A percentile compares a stretch with the other conserved stretches of the same genome.
These are phyloP conservation scores for Muraenolepis orangiensis DNA, from an alignment of 2,797 vertebrate species.

Conservation along the genomic window DNA sequence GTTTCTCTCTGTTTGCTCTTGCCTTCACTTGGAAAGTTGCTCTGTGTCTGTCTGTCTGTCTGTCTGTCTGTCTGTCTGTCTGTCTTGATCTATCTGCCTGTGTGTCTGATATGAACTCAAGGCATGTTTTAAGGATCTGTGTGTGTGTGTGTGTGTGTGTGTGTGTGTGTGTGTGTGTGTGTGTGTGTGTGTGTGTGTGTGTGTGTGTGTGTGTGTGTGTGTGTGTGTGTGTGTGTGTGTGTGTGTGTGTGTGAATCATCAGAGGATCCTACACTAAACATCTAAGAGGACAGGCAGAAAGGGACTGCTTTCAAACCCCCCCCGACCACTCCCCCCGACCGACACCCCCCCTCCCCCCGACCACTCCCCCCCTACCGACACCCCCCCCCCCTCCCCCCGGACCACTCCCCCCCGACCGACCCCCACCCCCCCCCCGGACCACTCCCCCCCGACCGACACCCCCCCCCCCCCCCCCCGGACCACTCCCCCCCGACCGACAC, in stretches of 20 bases:
- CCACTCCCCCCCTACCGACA: too few relatives aligned
- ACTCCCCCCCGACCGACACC: neutral
- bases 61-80: too few relatives aligned
- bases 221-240: neutral
- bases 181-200: neutral
- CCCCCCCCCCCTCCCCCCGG: neutral
- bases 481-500: neutral
- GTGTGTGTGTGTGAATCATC: neutral
- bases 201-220: neutral
- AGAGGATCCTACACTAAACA: neutral
- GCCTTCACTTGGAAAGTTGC: neutral
- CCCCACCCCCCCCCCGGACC: too few relatives aligned
- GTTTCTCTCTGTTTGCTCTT: neutral
- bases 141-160: neutral
- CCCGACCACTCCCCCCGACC: too few relatives aligned
- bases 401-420: neutral
- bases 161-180: neutral
- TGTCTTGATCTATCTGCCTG: neutral
- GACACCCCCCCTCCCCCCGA: too few relatives aligned
- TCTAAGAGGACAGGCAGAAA: conserved; percentile 21
- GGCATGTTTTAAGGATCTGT: neutral
- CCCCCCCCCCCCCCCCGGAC: neutral
- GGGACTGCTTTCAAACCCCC: conserved; percentile 27
- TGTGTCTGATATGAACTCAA: neutral
- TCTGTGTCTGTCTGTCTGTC: neutral